These are phyloP conservation scores for Brachionus paranguensis DNA, from an alignment of 1,140 invertebrate genomes.

Conservation along the genomic window DNA sequence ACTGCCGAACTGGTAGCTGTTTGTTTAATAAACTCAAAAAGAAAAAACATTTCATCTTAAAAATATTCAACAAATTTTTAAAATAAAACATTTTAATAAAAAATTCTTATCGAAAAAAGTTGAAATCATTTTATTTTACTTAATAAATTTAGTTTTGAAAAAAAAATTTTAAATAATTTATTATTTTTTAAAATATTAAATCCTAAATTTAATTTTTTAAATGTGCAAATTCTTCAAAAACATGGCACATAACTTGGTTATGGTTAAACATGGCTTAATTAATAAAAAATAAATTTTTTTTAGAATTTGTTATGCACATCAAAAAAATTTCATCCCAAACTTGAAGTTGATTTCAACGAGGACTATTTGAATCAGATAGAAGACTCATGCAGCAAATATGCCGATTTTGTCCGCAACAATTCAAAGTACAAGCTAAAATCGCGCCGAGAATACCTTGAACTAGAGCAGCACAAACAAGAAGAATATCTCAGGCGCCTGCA, in stretches of 20 bases:
- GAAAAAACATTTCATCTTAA: background rate
- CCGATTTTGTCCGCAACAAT: background rate
- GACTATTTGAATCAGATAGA: conserved; percentile 5
- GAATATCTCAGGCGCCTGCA: background rate
- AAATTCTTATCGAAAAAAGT: background rate
- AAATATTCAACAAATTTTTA: background rate
- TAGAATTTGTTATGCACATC: background rate
- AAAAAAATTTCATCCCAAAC: background rate
- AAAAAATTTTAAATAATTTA: too few species aligned
- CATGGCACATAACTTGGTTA: too few species aligned
- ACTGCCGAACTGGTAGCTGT: background rate
- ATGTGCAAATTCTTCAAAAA: too few species aligned
- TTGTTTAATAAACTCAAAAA: background rate
- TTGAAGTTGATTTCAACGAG: background rate
- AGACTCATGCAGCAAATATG: background rate
- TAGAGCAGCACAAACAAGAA: background rate
- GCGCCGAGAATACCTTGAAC: background rate
- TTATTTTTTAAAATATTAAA: too few species aligned
- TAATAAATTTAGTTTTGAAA: too few species aligned
- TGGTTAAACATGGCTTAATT: too few species aligned
- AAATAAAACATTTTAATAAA: background rate
- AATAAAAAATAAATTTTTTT: background rate
- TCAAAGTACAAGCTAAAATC: background rate
- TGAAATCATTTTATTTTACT: too few species aligned
- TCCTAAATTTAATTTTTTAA: too few species aligned